Evolutionary conservation across 2,113 vertebrate genomes (phyloP).

Genomic region (Rhizomys pruinosus): DNA sequence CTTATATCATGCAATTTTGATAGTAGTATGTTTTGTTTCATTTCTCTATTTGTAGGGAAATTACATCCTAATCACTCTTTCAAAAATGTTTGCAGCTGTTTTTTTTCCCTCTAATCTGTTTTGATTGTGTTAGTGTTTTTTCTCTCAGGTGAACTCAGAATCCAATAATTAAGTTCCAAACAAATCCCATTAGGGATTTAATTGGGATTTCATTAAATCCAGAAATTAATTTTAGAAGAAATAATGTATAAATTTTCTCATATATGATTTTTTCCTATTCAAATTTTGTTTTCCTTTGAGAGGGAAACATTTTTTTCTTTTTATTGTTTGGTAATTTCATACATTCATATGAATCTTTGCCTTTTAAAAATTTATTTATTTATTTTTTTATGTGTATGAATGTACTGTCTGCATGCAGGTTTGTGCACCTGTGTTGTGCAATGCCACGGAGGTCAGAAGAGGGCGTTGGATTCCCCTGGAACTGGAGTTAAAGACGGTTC

Average conservation of each 20-base stretch:
- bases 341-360: no score
- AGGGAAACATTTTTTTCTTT: no score
- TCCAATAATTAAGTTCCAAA: slow-evolving; percentile 44
- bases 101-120: slow-evolving; percentile 33
- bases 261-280: neutral
- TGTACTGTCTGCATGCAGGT: no score
- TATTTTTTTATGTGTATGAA: no score
- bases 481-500: no score
- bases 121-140: neutral
- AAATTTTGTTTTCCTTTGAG: neutral
- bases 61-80: neutral
- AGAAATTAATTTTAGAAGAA: slow-evolving; percentile 62
- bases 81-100: neutral
- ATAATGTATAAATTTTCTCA: neutral
- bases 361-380: no score
- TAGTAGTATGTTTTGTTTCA: neutral
- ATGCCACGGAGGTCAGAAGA: no score
- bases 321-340: no score
- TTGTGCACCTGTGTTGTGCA: no score
- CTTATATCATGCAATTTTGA: neutral
- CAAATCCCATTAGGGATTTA: slow-evolving; percentile 35
- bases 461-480: no score
- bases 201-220: slow-evolving; percentile 56
- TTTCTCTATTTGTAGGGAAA: slow-evolving; percentile 15
- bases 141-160: slow-evolving; percentile 19